Percentiles rank a stretch among this genome's conserved stretches.
Conservation (phyloP, 1,140 invertebrate genomes). For the Orchesella cincta region DNA sequence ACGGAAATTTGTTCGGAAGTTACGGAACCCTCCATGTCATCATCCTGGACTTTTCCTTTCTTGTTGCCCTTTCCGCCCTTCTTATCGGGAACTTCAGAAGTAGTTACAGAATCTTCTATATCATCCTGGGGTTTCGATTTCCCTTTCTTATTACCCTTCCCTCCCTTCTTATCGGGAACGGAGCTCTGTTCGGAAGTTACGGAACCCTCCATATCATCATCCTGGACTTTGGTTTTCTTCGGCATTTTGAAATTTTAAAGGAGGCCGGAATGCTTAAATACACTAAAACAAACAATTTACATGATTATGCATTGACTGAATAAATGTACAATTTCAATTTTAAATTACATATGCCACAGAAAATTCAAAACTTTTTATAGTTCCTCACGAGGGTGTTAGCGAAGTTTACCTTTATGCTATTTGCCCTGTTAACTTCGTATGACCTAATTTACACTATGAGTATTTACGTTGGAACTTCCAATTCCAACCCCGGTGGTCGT, state of each 20-base stretch:
- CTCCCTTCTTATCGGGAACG: conserved; percentile 4
- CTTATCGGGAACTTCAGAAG: neutral
- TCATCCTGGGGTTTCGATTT: neutral
- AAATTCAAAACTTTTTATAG: no score
- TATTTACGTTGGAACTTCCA: no score
- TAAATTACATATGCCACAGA: no score
- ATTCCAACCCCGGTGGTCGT: no score
- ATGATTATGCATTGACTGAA: no score
- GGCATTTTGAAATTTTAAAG: neutral
- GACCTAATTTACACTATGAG: no score
- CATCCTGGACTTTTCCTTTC: conserved; percentile 28
- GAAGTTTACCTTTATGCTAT: no score
- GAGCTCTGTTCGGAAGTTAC: conserved; percentile 25
- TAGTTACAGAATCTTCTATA: neutral
- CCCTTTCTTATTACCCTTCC: neutral
- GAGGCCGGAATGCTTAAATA: neutral
- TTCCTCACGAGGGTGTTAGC: no score
- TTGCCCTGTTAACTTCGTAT: no score
- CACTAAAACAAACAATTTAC: neutral
- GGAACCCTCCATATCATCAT: conserved; percentile 8
- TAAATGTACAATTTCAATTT: no score
- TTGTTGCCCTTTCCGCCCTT: conserved; percentile 12
- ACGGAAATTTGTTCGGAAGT: conserved; percentile 25
- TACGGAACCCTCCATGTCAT: conserved; percentile 12
- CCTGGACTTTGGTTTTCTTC: conserved; percentile 33